Evolutionary conservation across 2,888 invertebrate species (phyloP).

Genomic region (Drepana falcataria): DNA sequence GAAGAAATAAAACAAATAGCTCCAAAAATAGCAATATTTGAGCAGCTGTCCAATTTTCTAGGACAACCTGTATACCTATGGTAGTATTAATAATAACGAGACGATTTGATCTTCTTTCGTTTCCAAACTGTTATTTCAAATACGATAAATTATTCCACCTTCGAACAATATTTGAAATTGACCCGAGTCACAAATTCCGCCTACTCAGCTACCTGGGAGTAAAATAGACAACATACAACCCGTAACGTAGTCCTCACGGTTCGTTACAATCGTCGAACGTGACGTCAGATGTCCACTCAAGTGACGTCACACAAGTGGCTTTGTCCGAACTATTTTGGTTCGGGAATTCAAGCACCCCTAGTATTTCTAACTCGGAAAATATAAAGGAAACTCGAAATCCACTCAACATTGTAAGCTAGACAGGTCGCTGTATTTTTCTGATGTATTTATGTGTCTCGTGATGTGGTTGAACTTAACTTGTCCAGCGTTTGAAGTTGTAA

Average conservation of each 20-base stretch:
- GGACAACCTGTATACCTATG: no score
- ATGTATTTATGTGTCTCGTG: background rate
- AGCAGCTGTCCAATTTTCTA: no score
- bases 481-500: background rate
- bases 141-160: background rate
- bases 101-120: background rate
- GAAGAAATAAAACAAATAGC: no score
- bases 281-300: constrained; percentile 20
- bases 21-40: no score
- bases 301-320: constrained; percentile 3
- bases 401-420: background rate
- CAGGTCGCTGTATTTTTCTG: background rate
- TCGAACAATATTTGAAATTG: background rate
- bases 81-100: background rate
- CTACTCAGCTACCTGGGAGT: background rate
- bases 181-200: background rate
- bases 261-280: constrained; percentile 24
- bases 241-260: constrained; percentile 10
- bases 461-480: background rate
- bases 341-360: constrained; percentile 2
- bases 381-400: background rate
- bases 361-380: constrained; percentile 3
- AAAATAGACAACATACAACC: background rate
- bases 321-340: constrained; percentile 3
- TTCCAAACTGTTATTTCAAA: background rate